Evolutionary conservation across 1,140 invertebrate genomes (phyloP).

Genomic region (Plodia interpunctella): DNA sequence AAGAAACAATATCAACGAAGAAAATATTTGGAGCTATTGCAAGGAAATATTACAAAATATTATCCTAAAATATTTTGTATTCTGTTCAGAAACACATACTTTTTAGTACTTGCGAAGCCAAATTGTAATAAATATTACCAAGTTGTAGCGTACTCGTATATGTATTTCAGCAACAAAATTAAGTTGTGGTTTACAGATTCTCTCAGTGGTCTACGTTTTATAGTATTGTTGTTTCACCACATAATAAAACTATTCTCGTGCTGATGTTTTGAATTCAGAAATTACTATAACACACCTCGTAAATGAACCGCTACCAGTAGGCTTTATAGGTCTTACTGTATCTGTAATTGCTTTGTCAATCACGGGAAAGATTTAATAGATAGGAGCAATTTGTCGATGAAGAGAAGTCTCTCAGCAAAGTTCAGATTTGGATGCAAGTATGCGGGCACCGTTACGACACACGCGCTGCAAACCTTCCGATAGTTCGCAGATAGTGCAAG

Average conservation of each 20-base stretch:
- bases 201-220: slow-evolving; percentile 11
- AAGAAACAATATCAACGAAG: too few species aligned
- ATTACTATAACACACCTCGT: neutral
- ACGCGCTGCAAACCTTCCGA: slow-evolving; percentile 47
- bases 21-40: too few species aligned
- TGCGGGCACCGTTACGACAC: slow-evolving; percentile 59
- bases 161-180: slow-evolving; percentile 11
- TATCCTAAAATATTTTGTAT: too few species aligned
- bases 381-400: slow-evolving; percentile 25
- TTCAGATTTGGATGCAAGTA: slow-evolving; percentile 37
- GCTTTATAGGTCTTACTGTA: slow-evolving; percentile 17
- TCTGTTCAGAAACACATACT: too few species aligned
- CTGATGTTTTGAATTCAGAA: neutral
- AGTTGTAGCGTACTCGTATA: neutral
- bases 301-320: too few species aligned
- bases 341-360: slow-evolving; percentile 48
- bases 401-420: slow-evolving; percentile 37
- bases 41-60: too few species aligned
- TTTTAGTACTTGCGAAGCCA: too few species aligned
- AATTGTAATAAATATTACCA: neutral
- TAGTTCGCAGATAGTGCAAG: slow-evolving; percentile 65
- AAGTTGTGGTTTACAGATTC: slow-evolving; percentile 17
- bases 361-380: slow-evolving; percentile 26
- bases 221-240: slow-evolving; percentile 17
- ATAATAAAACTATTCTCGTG: slow-evolving; percentile 3